A percentile compares a stretch with the other conserved stretches of the same genome.
Evolutionary conservation across 2,797 vertebrate species (phyloP).

Genomic region (Mycteria americana): DNA sequence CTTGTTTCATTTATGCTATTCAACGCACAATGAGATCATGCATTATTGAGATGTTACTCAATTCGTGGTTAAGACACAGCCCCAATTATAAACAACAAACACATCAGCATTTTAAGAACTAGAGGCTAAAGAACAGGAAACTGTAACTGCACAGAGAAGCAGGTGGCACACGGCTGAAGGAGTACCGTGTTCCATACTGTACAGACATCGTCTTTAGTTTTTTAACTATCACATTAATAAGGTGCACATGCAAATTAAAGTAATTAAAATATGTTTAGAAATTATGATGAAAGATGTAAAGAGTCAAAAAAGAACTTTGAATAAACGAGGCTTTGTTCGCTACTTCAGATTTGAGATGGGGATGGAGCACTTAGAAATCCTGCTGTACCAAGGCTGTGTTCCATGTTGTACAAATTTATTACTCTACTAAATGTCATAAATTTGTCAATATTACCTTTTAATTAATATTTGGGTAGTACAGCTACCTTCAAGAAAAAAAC

Average conservation of each 20-base stretch:
- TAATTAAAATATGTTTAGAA: not conserved
- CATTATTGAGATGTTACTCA: not conserved
- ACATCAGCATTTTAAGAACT: not conserved
- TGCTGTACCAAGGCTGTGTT: not conserved
- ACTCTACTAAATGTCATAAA: not conserved
- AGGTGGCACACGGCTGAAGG: not conserved
- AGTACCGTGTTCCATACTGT: rapidly evolving
- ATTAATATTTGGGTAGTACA: not conserved
- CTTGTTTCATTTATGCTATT: not conserved
- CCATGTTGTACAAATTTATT: not conserved
- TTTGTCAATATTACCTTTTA: not conserved
- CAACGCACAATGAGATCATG: not conserved
- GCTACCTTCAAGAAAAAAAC: not conserved
- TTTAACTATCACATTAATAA: not conserved
- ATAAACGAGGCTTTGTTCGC: not conserved
- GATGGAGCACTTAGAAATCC: not conserved
- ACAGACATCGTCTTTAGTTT: not conserved
- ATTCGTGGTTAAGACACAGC: not conserved
- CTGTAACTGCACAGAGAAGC: not conserved
- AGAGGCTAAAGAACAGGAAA: not conserved
- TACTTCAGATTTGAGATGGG: not conserved
- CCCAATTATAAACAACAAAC: not conserved
- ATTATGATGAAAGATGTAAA: not conserved
- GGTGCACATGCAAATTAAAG: not conserved
- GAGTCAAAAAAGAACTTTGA: not conserved